A percentile compares a stretch with the other conserved stretches of the same genome.
phyloP scores from a whole-genome alignment of 2,888 invertebrate genomes.

The Rapana venosa region DNA sequence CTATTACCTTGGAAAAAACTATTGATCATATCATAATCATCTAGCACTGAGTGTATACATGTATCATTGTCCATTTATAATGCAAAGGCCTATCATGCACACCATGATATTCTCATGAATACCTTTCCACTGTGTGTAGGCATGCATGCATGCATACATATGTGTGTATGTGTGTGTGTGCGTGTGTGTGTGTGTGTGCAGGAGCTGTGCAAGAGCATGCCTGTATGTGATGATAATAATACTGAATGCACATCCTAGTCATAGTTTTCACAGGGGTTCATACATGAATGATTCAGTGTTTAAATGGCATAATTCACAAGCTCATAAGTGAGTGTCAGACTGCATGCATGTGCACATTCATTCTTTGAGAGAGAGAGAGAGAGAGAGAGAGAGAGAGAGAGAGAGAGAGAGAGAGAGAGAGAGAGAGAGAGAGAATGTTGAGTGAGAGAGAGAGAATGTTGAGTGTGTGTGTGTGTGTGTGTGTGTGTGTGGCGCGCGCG shows the following conservation, averaged over 20 bases:
- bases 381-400: neutral
- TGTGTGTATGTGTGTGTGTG: neutral
- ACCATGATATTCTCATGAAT: neutral
- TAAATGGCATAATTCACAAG: neutral
- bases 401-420: neutral
- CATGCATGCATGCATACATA: neutral
- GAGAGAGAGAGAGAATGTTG: neutral
- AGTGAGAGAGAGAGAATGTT: neutral
- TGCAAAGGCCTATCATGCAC: too few species aligned
- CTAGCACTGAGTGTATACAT: neutral
- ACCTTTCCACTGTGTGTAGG: neutral
- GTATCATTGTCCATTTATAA: neutral
- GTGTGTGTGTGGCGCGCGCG: conserved; percentile 11
- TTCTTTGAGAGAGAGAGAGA: neutral
- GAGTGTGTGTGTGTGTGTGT: conserved; percentile 8
- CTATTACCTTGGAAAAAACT: too few species aligned
- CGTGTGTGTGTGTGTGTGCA: neutral
- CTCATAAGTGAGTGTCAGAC: neutral
- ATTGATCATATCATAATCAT: too few species aligned
- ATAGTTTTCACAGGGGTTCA: neutral
- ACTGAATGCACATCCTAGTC: neutral
- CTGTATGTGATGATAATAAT: neutral
- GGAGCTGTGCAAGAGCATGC: neutral
- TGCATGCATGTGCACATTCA: neutral
- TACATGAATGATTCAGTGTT: too few species aligned